Percentiles rank a stretch among this genome's conserved stretches.
Conservation (phyloP, 2,113 vertebrate species). For the Piliocolobus tephrosceles region DNA sequence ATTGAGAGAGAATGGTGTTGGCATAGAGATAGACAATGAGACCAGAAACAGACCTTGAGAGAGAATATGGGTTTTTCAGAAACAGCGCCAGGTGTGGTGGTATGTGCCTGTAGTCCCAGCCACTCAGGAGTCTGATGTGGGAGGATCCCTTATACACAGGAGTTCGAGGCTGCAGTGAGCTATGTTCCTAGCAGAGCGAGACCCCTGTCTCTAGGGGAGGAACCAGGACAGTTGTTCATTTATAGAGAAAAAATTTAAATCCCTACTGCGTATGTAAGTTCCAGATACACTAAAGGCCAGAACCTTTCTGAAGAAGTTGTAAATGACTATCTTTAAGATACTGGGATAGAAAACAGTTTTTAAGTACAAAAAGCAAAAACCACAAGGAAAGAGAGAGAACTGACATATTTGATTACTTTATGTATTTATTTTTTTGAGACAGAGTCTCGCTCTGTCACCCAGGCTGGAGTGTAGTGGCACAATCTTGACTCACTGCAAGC, state of each 20-base stretch:
- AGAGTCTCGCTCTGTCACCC: too few relatives aligned
- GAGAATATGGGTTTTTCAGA: background rate
- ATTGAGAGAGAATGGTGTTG: background rate
- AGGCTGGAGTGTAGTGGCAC: too few relatives aligned
- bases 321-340: background rate
- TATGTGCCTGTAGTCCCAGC: background rate
- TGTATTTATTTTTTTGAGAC: background rate
- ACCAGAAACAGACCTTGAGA: background rate
- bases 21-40: too few relatives aligned
- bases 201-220: background rate
- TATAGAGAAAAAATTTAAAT: too few relatives aligned
- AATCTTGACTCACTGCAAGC: too few relatives aligned
- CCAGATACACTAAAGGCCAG: background rate
- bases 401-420: background rate
- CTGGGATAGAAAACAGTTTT: background rate
- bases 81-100: background rate
- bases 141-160: background rate
- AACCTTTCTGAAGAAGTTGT: background rate
- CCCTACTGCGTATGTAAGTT: background rate
- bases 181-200: background rate
- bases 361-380: background rate
- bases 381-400: too few relatives aligned
- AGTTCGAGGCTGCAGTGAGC: background rate
- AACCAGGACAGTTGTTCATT: too few relatives aligned
- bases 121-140: background rate